These are phyloP conservation scores for Moxostoma hubbsi DNA, from an alignment of 2,797 vertebrate species.

Conservation along the genomic window DNA sequence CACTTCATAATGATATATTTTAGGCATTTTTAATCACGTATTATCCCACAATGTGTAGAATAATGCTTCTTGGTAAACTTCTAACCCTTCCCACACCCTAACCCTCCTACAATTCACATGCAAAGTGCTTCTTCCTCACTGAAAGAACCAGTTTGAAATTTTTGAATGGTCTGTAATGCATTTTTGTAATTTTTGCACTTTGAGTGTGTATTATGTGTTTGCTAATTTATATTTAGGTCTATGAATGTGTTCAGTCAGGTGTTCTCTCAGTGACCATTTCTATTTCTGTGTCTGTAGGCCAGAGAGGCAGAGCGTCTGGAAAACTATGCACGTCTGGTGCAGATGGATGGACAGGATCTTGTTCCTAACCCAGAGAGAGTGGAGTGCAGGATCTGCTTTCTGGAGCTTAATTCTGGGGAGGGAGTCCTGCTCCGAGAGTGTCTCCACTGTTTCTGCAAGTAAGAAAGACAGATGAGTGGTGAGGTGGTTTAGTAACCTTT, in stretches of 20 bases:
- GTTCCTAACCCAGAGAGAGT: constrained; percentile 82
- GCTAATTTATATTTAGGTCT: background rate
- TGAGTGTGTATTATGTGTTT: too few relatives aligned
- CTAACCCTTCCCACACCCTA: too few relatives aligned
- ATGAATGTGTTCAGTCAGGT: background rate
- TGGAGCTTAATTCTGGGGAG: constrained; percentile 75
- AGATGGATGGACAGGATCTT: constrained; percentile 81
- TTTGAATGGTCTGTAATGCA: too few relatives aligned
- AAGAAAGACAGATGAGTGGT: constrained; percentile 16
- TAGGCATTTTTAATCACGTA: too few relatives aligned
- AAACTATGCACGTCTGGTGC: constrained; percentile 83
- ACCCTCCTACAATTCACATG: too few relatives aligned
- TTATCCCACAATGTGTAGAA: too few relatives aligned
- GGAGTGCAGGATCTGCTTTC: constrained; percentile 86
- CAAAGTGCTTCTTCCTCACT: too few relatives aligned
- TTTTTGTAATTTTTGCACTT: too few relatives aligned
- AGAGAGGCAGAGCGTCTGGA: constrained; percentile 79
- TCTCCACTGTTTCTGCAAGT: constrained; percentile 91
- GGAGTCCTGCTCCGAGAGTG: constrained; percentile 86
- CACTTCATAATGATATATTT: too few relatives aligned
- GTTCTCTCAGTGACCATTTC: background rate
- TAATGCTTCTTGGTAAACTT: too few relatives aligned
- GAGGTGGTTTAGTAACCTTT: background rate
- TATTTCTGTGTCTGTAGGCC: constrained; percentile 68
- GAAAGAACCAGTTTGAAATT: too few relatives aligned